Evolutionary conservation across 2,113 vertebrate genomes (phyloP).

Genomic region (Capreolus pygargus): DNA sequence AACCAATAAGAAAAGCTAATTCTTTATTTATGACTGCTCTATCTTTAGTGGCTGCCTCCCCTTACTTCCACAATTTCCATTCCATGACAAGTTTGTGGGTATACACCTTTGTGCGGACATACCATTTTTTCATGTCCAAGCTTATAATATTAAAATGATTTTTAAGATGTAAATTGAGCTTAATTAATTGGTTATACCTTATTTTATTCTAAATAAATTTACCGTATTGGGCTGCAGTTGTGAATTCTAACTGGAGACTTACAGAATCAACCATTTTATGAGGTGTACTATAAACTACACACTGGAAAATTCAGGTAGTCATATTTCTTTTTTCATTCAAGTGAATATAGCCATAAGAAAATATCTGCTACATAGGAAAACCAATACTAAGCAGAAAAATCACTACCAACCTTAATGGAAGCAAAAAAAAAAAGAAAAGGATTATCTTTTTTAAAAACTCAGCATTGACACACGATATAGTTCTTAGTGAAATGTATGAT

Average conservation of each 20-base stretch:
- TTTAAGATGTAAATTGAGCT: conserved; percentile 8
- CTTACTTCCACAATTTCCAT: conserved; percentile 12
- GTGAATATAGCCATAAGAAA: conserved; percentile 62
- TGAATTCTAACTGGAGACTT: conserved; percentile 62
- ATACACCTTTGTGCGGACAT: conserved; percentile 23
- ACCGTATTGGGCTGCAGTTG: conserved; percentile 72
- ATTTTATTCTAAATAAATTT: conserved; percentile 74
- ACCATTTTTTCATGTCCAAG: conserved; percentile 52
- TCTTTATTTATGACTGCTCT: conserved; percentile 37
- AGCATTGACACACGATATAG: not conserved
- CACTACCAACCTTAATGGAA: conserved; percentile 65
- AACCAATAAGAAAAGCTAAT: conserved; percentile 51
- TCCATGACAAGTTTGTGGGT: conserved; percentile 53
- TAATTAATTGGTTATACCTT: conserved; percentile 72
- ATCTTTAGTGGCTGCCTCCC: conserved; percentile 13
- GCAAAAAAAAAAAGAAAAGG: conserved; percentile 43
- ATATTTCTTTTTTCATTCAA: conserved; percentile 24
- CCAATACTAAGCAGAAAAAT: conserved; percentile 43
- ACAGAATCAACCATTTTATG: conserved; percentile 2
- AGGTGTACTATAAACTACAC: conserved; percentile 1
- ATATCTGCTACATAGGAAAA: conserved; percentile 31
- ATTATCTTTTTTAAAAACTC: not conserved
- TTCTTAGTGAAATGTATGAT: conserved; percentile 2
- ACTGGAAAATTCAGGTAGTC: conserved; percentile 57
- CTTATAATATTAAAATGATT: conserved; percentile 58